A percentile compares a stretch with the other conserved stretches of the same genome.
phyloP scores from a whole-genome alignment of 2,797 vertebrate species.

The Parauchenoglanis ngamensis region DNA sequence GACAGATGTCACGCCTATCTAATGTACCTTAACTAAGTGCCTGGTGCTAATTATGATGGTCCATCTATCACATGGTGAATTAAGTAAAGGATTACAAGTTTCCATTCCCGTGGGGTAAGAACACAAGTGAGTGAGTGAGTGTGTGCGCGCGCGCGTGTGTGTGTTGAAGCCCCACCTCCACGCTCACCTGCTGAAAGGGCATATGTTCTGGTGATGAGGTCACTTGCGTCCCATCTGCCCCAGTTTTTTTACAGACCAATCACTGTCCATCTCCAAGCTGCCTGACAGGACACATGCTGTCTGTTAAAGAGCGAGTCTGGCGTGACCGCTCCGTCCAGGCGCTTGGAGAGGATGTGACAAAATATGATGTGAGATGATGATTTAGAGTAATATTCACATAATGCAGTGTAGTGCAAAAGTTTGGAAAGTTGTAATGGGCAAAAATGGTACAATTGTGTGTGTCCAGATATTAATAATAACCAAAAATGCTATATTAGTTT shows the following conservation, averaged over 20 bases:
- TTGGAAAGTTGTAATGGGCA: background rate
- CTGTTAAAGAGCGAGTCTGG: background rate
- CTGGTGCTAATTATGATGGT: background rate
- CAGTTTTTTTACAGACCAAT: conserved; percentile 33
- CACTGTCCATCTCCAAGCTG: background rate
- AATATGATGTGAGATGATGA: background rate
- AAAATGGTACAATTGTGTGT: background rate
- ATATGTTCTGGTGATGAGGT: conserved; percentile 66
- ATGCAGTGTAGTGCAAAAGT: background rate
- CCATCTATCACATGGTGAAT: conserved; percentile 2
- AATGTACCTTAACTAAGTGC: conserved; percentile 3
- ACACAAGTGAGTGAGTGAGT: conserved; percentile 5
- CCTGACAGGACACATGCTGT: conserved; percentile 11
- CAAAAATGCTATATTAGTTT: background rate
- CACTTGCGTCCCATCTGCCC: conserved; percentile 62
- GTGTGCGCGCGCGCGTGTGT: conserved; percentile 17
- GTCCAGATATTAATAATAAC: background rate
- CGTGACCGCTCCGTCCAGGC: background rate
- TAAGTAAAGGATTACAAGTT: conserved; percentile 8
- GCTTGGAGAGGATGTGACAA: no score
- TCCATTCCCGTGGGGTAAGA: background rate
- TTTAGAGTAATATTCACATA: background rate
- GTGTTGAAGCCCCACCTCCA: conserved; percentile 41
- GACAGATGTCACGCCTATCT: background rate
- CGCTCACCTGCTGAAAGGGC: conserved; percentile 63